Evolutionary conservation across 2,113 vertebrate genomes (phyloP), one percentile per base, ranked within the genome.

Genomic region (Mustela nigripes): DNA sequence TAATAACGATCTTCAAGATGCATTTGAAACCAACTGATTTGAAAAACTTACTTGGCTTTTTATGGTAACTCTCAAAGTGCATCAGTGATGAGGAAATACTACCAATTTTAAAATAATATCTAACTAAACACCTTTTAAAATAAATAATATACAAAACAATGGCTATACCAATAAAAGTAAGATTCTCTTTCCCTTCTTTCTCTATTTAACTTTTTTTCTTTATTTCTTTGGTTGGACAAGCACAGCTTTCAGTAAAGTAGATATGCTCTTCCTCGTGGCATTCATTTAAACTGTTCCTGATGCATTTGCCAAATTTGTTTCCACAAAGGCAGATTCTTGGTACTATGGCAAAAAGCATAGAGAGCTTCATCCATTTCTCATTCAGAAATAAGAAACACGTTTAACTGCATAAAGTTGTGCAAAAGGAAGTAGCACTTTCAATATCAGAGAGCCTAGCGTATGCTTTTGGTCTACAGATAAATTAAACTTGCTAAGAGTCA

Each of bases 11-110:
- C 21, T 91, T 80, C 90, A 63, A 93, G 94, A 31, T 15, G 56
- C 65, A 2, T 91, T 56, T 31, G n/a, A 94, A 97, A 92, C 1
- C 1, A 88, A 97, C 5, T 94, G 62, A 74, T 85, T 33, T 89
- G n/a, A 48, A 69, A 83, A 96, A 21, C 42, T 96, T 60, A 12
- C 4, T 24, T 92, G 83, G 11, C 42, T 26, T 97, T 81, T 50
- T 16, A 39, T 0, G 16, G 10, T 79, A 0, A 97, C 48, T 48
- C 4, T 82, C 84, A 71, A 94, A 96, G 80, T 15, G 4, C 8
- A 33, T 53, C 7, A 24, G 15, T 9, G 90, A 18, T 80, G 33
- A 65, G 19, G 39, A 62, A 94, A 74, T 53, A 60, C 2, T 76
- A 86, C 9, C 65, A 83, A 2, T 31, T n/a, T 89, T 60, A 81